phyloP scores from a whole-genome alignment of 2,888 invertebrate genomes.

The Ornithoptera priamus region DNA sequence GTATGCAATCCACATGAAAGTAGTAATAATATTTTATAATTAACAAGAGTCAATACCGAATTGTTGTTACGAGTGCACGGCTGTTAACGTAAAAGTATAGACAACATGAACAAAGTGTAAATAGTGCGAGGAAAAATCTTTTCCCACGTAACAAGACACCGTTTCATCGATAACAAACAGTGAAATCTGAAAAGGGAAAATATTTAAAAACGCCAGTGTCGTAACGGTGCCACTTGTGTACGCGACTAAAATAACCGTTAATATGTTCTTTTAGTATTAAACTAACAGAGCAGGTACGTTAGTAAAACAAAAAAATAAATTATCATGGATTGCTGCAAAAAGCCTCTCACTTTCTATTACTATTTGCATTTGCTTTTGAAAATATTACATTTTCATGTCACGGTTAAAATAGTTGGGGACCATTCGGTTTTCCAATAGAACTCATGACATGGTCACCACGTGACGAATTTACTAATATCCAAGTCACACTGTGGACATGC shows the following conservation, averaged over 20 bases:
- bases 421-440: conserved; percentile 40
- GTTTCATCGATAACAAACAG: conserved; percentile 32
- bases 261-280: conserved; percentile 17
- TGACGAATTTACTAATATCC: conserved; percentile 45
- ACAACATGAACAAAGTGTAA: conserved; percentile 15
- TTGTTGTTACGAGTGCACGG: conserved; percentile 3
- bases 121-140: conserved; percentile 16
- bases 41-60: not conserved
- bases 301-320: conserved; percentile 28
- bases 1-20: not conserved
- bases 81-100: conserved; percentile 3
- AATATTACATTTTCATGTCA: conserved; percentile 44
- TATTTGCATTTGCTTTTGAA: conserved; percentile 34
- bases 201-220: conserved; percentile 24
- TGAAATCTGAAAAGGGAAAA: conserved; percentile 37
- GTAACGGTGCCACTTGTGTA: conserved; percentile 9
- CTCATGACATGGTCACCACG: conserved; percentile 37
- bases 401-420: conserved; percentile 42
- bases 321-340: conserved; percentile 31
- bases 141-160: conserved; percentile 34
- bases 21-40: not conserved
- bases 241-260: conserved; percentile 18
- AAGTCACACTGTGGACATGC: conserved; percentile 38
- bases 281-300: conserved; percentile 7
- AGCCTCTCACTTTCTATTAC: conserved; percentile 41